Evolutionary conservation across 2,888 invertebrate genomes (phyloP).

Genomic region (Rambutsinella grinnellia): DNA sequence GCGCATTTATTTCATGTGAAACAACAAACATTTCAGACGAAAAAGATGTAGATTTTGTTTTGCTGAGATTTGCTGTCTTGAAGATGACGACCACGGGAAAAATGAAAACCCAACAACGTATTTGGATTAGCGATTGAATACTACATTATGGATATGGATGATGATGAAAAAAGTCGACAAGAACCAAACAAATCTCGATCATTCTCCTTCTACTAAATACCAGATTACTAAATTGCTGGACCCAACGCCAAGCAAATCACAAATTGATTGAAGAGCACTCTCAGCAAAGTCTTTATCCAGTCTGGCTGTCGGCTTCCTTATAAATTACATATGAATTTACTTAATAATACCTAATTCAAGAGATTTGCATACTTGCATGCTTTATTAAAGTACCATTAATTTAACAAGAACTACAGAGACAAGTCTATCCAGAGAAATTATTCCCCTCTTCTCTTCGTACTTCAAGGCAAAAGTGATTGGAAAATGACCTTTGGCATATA

Average conservation of each 20-base stretch:
- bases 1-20: not conserved
- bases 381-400: too few species aligned
- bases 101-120: not conserved
- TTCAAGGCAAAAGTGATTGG: not conserved
- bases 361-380: too few species aligned
- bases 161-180: not conserved
- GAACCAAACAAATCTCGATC: not conserved
- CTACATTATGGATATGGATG: not conserved
- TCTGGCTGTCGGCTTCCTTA: not conserved
- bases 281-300: not conserved
- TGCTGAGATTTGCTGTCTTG: not conserved
- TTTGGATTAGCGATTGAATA: not conserved
- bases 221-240: too few species aligned
- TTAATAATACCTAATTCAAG: too few species aligned
- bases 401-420: not conserved
- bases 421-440: not conserved
- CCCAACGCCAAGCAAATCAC: not conserved
- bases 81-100: not conserved
- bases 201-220: not conserved
- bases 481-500: slow-evolving; percentile 21
- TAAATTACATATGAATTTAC: too few species aligned
- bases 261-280: not conserved
- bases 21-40: not conserved
- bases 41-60: not conserved
- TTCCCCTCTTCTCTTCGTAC: not conserved